These are phyloP conservation scores for Calidris pugnax DNA, from an alignment of 2,113 vertebrate species.

Conservation along the genomic window DNA sequence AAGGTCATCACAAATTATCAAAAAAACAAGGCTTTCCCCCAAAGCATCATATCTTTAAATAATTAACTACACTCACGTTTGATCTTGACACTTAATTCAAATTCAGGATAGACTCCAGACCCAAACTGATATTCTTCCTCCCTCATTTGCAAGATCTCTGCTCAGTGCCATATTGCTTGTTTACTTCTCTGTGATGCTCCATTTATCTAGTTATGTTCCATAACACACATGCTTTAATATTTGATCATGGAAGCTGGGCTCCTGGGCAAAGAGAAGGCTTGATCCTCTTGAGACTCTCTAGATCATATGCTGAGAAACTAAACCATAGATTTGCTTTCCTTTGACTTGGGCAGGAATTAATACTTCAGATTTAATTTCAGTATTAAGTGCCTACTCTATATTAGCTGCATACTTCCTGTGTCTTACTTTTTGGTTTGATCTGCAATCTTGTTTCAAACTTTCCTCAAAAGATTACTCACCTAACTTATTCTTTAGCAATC, in stretches of 20 bases:
- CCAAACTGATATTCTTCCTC: not conserved
- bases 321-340: not conserved
- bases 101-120: constrained; percentile 1
- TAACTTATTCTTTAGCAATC: not conserved
- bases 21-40: constrained; percentile 13
- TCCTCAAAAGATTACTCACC: not conserved
- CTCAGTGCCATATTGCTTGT: constrained; percentile 22
- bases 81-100: constrained; percentile 55
- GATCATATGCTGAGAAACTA: not conserved
- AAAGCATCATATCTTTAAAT: constrained; percentile 37
- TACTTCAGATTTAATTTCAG: not conserved
- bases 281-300: not conserved
- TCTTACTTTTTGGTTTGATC: not conserved
- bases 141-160: constrained; percentile 2
- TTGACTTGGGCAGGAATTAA: not conserved
- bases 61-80: constrained; percentile 41
- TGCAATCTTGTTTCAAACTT: not conserved
- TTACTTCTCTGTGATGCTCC: constrained; percentile 42
- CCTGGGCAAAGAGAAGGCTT: not conserved
- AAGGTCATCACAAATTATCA: constrained; percentile 35
- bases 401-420: not conserved
- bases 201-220: constrained; percentile 38
- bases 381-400: not conserved
- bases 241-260: not conserved
- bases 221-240: constrained; percentile 15